These are phyloP conservation scores for Drosophila littoralis DNA, from an alignment of 1,140 invertebrate species.

Conservation along the genomic window DNA sequence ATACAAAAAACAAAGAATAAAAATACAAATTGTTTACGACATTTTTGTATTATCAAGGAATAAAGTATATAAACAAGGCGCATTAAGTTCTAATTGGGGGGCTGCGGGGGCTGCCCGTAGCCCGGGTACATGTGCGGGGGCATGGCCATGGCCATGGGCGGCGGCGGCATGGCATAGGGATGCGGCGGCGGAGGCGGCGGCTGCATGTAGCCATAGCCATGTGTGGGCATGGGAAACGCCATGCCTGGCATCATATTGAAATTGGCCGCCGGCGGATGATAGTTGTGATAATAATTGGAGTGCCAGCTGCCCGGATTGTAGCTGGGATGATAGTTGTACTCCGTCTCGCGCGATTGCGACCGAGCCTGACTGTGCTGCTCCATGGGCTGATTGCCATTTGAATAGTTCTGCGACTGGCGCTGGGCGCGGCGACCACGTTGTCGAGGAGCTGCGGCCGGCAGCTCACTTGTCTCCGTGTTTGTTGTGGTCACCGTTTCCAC, in stretches of 20 bases:
- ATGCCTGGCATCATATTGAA: slow-evolving; percentile 68
- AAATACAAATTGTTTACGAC: slow-evolving; percentile 49
- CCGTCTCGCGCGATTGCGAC: slow-evolving; percentile 36
- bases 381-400: slow-evolving; percentile 29
- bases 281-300: slow-evolving; percentile 79
- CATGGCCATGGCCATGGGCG: slow-evolving; percentile 38
- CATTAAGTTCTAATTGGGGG: slow-evolving; percentile 6
- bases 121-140: slow-evolving; percentile 60
- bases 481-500: slow-evolving; percentile 37
- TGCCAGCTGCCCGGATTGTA: slow-evolving; percentile 81
- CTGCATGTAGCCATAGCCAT: slow-evolving; percentile 50
- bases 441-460: slow-evolving; percentile 23
- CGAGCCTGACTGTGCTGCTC: neutral
- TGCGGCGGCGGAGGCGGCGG: slow-evolving; percentile 35
- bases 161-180: slow-evolving; percentile 34
- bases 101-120: slow-evolving; percentile 34
- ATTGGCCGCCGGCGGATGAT: slow-evolving; percentile 58
- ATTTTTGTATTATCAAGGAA: slow-evolving; percentile 72
- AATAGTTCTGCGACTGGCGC: slow-evolving; percentile 23
- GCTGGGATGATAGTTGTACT: slow-evolving; percentile 74
- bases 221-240: slow-evolving; percentile 54
- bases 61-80: slow-evolving; percentile 48
- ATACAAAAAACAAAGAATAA: slow-evolving; percentile 15
- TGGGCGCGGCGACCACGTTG: slow-evolving; percentile 60
- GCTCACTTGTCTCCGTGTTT: slow-evolving; percentile 32